These are phyloP conservation scores for Prochilodus magdalenae DNA, from an alignment of 2,113 vertebrate species.

Conservation along the genomic window DNA sequence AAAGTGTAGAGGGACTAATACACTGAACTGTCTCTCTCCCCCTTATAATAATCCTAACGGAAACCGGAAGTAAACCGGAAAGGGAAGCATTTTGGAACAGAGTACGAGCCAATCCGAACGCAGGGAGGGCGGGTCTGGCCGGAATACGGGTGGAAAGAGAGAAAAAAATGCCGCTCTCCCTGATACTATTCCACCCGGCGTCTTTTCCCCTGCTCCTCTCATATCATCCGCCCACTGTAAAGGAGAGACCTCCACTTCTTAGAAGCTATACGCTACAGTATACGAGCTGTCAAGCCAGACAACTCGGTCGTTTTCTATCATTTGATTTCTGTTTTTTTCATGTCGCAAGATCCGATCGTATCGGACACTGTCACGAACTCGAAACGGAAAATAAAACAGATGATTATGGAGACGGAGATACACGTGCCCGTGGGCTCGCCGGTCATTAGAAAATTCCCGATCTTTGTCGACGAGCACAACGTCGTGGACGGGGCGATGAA, in stretches of 20 bases:
- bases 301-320: neutral
- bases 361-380: constrained; percentile 53
- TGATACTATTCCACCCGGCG: constrained; percentile 13
- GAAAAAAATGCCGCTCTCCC: neutral
- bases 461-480: constrained; percentile 87
- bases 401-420: constrained; percentile 80
- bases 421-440: constrained; percentile 78
- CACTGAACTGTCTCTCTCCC: no score
- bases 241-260: neutral
- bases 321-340: neutral
- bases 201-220: neutral
- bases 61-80: no score
- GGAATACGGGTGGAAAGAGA: neutral
- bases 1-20: no score
- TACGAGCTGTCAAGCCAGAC: neutral
- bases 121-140: neutral
- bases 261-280: neutral
- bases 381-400: constrained; percentile 39
- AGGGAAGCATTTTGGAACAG: no score
- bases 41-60: no score
- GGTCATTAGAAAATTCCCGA: constrained; percentile 79
- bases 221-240: neutral
- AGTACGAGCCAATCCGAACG: neutral
- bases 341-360: constrained; percentile 38
- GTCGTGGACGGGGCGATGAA: constrained; percentile 87